These are phyloP conservation scores for Benitochromis conjunctus DNA, from an alignment of 2,113 vertebrate species.

Conservation along the genomic window DNA sequence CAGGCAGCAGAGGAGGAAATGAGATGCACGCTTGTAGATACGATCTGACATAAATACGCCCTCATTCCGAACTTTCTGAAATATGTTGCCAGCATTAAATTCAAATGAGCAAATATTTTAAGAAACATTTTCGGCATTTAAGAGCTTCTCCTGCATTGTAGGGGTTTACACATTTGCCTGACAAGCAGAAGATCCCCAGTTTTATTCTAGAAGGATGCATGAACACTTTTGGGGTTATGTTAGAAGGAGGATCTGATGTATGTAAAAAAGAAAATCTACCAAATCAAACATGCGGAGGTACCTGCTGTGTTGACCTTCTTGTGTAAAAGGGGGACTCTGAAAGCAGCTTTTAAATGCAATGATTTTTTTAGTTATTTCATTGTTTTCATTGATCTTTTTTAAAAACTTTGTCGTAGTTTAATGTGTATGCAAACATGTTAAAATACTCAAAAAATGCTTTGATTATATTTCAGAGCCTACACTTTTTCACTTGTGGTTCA, in stretches of 20 bases:
- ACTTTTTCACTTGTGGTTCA: not conserved
- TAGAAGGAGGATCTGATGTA: not conserved
- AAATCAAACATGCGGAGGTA: not conserved
- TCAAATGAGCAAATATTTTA: not conserved
- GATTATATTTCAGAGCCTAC: not conserved
- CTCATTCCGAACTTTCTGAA: not conserved
- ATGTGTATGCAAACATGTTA: not conserved
- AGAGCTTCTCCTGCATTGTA: not conserved
- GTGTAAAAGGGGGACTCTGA: not conserved
- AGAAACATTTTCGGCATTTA: not conserved
- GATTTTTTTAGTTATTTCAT: not conserved
- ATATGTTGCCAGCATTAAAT: not conserved
- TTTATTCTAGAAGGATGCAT: not conserved
- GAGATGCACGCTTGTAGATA: not conserved
- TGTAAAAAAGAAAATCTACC: not conserved
- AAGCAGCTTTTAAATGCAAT: not conserved
- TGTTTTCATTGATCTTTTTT: not conserved
- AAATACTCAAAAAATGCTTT: not conserved
- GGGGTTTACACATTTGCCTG: not conserved
- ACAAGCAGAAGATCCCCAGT: not conserved
- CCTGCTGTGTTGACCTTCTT: not conserved
- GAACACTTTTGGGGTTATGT: not conserved
- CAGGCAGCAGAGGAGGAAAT: not conserved
- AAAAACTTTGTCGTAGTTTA: fast-evolving
- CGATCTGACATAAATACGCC: not conserved